These are phyloP conservation scores for Epizoanthus stellaris DNA, from an alignment of 92 coral and sea anemone genomes.

Conservation along the genomic window DNA sequence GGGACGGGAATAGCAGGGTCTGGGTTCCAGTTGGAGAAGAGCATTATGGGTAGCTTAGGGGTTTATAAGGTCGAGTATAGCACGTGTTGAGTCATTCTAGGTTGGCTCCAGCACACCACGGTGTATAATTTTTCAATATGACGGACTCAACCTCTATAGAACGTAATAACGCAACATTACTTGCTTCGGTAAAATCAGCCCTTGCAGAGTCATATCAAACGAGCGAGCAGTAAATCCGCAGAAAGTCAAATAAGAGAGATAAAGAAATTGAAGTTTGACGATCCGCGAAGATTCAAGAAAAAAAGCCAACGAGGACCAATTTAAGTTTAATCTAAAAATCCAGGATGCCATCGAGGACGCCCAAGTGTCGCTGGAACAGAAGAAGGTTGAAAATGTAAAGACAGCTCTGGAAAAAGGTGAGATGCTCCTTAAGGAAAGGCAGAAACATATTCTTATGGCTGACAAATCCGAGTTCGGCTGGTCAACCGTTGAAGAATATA, in stretches of 20 bases:
- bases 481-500: slow-evolving; percentile 11
- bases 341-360: neutral
- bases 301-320: neutral
- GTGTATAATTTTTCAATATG: neutral
- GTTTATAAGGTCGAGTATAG: neutral
- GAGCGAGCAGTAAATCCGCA: neutral
- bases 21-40: neutral
- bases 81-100: neutral
- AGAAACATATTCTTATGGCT: slow-evolving; percentile 1
- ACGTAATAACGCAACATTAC: neutral
- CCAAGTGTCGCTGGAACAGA: neutral
- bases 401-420: neutral
- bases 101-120: neutral
- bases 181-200: neutral
- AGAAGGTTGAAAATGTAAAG: neutral
- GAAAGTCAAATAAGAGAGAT: neutral
- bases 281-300: neutral
- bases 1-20: neutral
- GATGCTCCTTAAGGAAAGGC: neutral
- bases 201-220: neutral
- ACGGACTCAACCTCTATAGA: neutral
- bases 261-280: neutral
- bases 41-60: slow-evolving; percentile 2
- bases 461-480: slow-evolving; percentile 11
- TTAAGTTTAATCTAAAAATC: neutral